Base-by-base conservation (phyloP, 2,113 vertebrate genomes). In the Phoenicopterus ruber region DNA sequence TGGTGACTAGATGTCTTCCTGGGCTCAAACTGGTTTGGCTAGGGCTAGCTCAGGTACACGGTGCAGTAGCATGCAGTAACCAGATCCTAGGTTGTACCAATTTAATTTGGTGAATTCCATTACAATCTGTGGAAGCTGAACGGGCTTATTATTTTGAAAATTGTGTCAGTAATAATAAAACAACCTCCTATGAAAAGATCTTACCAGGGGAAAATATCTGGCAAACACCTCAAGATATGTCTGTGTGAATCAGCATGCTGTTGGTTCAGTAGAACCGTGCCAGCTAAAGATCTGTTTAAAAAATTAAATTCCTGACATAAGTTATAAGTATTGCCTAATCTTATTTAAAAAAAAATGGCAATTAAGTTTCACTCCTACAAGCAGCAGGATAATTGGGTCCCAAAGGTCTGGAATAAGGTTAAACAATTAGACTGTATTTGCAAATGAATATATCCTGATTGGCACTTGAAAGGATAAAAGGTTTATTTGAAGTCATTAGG, bases 351-450 rank as follows among this genome's bases (percentile, higher is more conserved):
- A 52, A 71, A 92, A 92, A 62, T 2, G 25, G 6, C 86, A 90
- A 90, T 97, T 94, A 92, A 9, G 29, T 92, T 96, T 90, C 50
- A 90, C 25, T 95, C 34, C 55, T 88, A 94, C 67, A 94, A 93
- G 59, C 50, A 78, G 32, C 9, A 71, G n/a, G 59, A 90, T 96
- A 96, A 95, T 94, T 97, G 82, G n/a, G 67, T 97, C 90, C 96
- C 96, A 94, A 55, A 96, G 42, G 82, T 94, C 72, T 92, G 20
- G n/a, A 88, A 93, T 86, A 93, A 96, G 88, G 94, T 96, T 96
- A 93, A 96, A 93, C 85, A 90, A 92, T 95, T 92, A 90, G 86
- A 36, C 38, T 74, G 18, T 74, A 81, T 92, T 93, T 96, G 88
- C 90, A 95, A 80, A 90, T 90, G 22, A 90, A 55, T 78, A 42